Base-by-base conservation (phyloP, 2,113 vertebrate species). In the Azemiops feae region DNA sequence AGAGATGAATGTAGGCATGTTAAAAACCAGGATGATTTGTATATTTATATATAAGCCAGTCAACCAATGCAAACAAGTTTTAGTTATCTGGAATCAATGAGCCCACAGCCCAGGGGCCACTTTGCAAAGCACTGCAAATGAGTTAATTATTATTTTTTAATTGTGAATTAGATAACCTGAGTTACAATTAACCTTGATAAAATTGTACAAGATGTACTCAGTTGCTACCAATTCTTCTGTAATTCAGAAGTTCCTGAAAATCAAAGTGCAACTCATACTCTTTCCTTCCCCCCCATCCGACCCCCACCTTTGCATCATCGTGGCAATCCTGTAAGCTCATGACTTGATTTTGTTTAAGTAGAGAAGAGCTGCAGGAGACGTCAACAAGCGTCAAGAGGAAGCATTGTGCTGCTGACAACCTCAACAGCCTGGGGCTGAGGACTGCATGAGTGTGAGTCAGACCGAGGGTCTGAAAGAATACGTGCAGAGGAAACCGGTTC, bases 371-470 rank as follows among this genome's bases (percentile, higher is more conserved):
- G n/a, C 53, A 30, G n/a, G 30, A 18, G 23, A 64, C 45, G 55
- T 87, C 74, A 90, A 47, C 74, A 27, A 12, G 52, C 91, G 91
- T 89, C 64, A 93, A 81, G 92, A 94, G 87, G 45, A 30, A 91
- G 55, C n/a, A 85, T 10, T 93, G 50, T 91, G 89, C 92, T 93
- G 94, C 94, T 94, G 91, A 85, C 87, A 91, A 92, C 52, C 50
- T 30, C 23, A 60, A 94, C 60, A 4, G 30, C 91, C 90, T 53
- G 25, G 20, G n/a, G 27, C n/a, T 47, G 90, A 94, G 89, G 14
- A 52, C 27, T 43, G 23, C 39, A 12, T 34, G 87, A 87, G 81
- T 6, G n/a, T 94, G 60, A 95, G 89, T 91, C 88, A 92, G 92
- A 94, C 43, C 0, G 30, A 53, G 11, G 30, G 52, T 39, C 69